phyloP scores from a whole-genome alignment of 2,797 vertebrate species.

The Rhinoraja longicauda region DNA sequence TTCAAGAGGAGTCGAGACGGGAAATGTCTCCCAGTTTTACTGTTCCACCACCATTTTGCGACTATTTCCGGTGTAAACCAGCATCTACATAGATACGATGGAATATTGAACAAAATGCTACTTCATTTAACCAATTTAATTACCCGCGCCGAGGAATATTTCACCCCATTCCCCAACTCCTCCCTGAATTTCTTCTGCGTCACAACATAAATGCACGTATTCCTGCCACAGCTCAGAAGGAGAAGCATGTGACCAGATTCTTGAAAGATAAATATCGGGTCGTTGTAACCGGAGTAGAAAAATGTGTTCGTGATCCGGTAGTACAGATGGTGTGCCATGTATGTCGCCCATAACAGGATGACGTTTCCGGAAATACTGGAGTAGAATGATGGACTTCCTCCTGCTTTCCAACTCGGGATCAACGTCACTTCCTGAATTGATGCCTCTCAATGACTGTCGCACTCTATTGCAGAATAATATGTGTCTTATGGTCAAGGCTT shows the following conservation, averaged over 20 bases:
- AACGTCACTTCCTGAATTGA: neutral
- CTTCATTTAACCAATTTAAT: neutral
- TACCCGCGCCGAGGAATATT: neutral
- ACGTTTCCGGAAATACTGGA: neutral
- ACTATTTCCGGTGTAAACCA: no score
- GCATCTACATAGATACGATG: no score
- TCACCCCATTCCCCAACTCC: neutral
- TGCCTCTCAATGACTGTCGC: neutral
- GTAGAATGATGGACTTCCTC: neutral
- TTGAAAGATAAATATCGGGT: neutral
- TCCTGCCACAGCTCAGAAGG: neutral
- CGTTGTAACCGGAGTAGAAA: neutral
- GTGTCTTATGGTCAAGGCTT: neutral
- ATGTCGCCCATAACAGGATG: neutral
- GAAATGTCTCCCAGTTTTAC: no score
- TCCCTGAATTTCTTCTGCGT: neutral
- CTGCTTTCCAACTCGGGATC: neutral
- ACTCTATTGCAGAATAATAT: neutral
- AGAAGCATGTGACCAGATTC: neutral
- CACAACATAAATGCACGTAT: neutral
- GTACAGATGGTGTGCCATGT: neutral
- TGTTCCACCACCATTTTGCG: no score
- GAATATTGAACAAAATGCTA: neutral
- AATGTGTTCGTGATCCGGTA: neutral
- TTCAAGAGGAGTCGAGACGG: no score